A percentile compares a stretch with the other conserved stretches of the same genome.
Conservation (phyloP, 2,113 vertebrate genomes). For the Nyctereutes procyonoides region DNA sequence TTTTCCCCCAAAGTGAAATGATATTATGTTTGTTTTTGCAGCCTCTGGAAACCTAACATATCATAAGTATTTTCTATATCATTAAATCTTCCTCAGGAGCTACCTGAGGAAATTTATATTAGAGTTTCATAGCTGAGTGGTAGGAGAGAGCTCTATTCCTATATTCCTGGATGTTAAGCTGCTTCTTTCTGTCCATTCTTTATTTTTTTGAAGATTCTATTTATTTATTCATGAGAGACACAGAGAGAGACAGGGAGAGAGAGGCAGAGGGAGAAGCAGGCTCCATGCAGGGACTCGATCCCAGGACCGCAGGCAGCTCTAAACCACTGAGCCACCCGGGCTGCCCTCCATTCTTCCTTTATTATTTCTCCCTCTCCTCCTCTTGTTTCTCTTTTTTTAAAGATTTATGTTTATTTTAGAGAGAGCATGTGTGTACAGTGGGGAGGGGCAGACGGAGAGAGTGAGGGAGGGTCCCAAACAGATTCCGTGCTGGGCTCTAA, state of each 20-base stretch:
- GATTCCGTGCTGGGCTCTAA: not conserved
- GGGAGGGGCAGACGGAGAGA: not conserved
- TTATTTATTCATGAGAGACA: no score
- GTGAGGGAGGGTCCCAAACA: not conserved
- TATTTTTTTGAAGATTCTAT: no score
- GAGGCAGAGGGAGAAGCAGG: no score
- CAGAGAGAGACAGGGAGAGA: no score
- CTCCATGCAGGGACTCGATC: no score
- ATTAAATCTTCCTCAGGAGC: not conserved
- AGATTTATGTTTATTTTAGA: not conserved
- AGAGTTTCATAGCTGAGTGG: not conserved
- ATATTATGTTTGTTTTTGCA: not conserved
- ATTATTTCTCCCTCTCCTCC: not conserved
- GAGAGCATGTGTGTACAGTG: fast-evolving
- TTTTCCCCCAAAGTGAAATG: conserved; percentile 14
- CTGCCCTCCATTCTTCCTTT: not conserved
- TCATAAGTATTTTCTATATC: not conserved
- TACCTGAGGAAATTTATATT: not conserved
- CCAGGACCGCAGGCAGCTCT: no score
- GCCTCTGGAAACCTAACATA: not conserved
- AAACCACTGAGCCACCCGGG: no score
- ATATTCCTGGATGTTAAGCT: not conserved
- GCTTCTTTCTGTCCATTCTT: not conserved
- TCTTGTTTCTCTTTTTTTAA: not conserved
- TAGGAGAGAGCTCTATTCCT: not conserved